Percentiles rank a stretch among this genome's conserved stretches.
These are phyloP conservation scores for Anadara kagoshimensis DNA, from an alignment of 1,140 invertebrate genomes.

Conservation along the genomic window DNA sequence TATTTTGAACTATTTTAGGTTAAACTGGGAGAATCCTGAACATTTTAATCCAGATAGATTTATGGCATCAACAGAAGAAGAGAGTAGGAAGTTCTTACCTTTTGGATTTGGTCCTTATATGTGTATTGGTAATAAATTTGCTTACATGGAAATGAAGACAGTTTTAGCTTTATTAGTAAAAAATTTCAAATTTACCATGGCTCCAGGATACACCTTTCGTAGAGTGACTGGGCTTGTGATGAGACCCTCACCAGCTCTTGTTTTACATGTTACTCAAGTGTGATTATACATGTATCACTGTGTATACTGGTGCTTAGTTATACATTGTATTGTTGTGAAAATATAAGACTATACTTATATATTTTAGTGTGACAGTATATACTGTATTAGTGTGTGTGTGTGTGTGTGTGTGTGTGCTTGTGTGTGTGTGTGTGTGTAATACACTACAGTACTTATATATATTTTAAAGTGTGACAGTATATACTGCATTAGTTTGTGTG, in stretches of 20 bases:
- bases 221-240: constrained; percentile 35
- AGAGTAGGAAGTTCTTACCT: constrained; percentile 49
- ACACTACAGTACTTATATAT: not conserved
- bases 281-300: not conserved
- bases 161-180: constrained; percentile 46
- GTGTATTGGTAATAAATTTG: constrained; percentile 59
- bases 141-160: constrained; percentile 57
- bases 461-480: not conserved
- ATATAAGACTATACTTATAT: not conserved
- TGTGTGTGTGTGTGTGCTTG: not conserved
- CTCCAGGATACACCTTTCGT: constrained; percentile 43
- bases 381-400: not conserved
- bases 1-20: constrained; percentile 36
- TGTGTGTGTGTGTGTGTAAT: too few relatives aligned
- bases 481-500: too few relatives aligned
- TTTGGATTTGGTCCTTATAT: constrained; percentile 58
- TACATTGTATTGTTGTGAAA: too few relatives aligned
- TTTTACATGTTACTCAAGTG: constrained; percentile 15
- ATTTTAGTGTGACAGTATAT: not conserved
- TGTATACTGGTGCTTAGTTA: not conserved
- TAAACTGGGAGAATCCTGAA: constrained; percentile 55
- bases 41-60: constrained; percentile 58
- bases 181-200: constrained; percentile 44
- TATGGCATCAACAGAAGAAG: constrained; percentile 33
- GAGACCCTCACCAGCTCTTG: constrained; percentile 41